Evolutionary conservation across 2,888 invertebrate genomes (phyloP), one percentile per base, ranked within the genome.

Genomic region (Polydrusus cervinus): DNA sequence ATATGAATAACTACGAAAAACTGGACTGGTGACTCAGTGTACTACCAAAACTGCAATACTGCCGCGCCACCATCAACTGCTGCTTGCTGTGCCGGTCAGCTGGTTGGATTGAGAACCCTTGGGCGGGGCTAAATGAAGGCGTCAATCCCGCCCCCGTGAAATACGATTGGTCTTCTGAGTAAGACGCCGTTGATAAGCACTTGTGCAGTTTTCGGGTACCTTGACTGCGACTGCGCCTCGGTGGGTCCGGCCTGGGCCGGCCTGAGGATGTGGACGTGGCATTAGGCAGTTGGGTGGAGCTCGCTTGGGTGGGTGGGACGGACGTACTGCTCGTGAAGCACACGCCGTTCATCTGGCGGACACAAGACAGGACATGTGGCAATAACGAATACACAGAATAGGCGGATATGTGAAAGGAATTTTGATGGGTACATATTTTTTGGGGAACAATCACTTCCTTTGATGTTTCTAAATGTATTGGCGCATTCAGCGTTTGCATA

Each of bases 21-120:
- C 38, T 51, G 10, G 40, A 38, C 71, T 72, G 75, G 75, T 75
- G 78, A 77, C 71, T 75, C 67, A 75, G 74, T 80, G 93, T 95
- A 95, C 94, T 95, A 95, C 95, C 95, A 94, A 95, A 94, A 94
- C 95, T 95, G 94, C 94, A 94, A 94, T 95, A 95, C 92, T 95
- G 95, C 91, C 95, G 93, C 91, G 94, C 93, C 91, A 93, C 92
- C 89, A 93, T 92, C 89, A 93, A 91, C 90, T 87, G 87, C 89
- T 91, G 89, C 89, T 84, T 84, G 86, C 84, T 90, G 88, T 89
- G 83, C 83, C 81, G 82, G 84, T 84, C 84, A 86, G 81, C 77
- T 20, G 55, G 18, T 45, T 38, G 40, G 51, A 13, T 11, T 9
- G 71, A 25, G 81, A 81, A 80, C 81, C 83, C 79, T 79, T 83